Conservation (phyloP, 2,888 invertebrate species). For the Cantharis rufa region DNA sequence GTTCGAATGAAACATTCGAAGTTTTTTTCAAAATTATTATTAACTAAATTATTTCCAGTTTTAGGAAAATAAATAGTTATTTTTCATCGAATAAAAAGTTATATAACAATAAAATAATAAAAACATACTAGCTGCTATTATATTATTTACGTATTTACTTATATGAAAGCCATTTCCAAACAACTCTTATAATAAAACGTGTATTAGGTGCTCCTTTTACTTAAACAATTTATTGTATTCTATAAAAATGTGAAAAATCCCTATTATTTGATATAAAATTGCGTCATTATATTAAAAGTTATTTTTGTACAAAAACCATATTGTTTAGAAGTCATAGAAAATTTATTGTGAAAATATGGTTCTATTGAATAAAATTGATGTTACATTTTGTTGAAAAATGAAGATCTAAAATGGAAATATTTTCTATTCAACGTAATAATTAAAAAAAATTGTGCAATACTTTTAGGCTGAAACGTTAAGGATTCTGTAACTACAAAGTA, state of each 20-base stretch:
- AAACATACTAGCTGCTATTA: not conserved
- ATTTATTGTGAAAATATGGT: not conserved
- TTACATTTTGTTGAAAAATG: not conserved
- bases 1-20: too few relatives aligned
- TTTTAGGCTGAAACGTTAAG: not conserved
- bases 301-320: not conserved
- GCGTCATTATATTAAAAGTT: not conserved
- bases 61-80: not conserved
- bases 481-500: not conserved
- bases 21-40: too few relatives aligned
- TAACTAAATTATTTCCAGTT: too few relatives aligned
- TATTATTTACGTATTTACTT: not conserved
- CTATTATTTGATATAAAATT: not conserved
- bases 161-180: not conserved
- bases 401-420: not conserved
- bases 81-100: not conserved
- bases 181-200: not conserved
- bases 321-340: not conserved
- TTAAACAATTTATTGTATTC: not conserved
- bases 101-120: not conserved
- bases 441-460: not conserved
- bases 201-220: not conserved
- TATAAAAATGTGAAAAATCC: not conserved
- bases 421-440: not conserved
- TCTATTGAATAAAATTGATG: not conserved